phyloP scores from a whole-genome alignment of 2,797 vertebrate genomes.

The Diplodus puntazzo region DNA sequence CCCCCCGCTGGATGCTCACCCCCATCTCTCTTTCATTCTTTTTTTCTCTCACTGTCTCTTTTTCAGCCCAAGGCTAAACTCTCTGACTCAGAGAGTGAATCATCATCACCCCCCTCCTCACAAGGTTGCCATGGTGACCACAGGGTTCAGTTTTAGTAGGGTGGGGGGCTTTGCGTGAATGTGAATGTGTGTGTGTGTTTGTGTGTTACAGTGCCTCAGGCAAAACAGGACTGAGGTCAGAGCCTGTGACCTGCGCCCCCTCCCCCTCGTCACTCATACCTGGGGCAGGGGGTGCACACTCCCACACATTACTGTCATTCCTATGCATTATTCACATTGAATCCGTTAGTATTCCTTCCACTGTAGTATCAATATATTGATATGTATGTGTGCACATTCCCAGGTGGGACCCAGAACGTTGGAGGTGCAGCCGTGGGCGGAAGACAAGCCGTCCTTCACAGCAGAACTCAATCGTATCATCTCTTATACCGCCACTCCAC shows the following conservation, averaged over 20 bases:
- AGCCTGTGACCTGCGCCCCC: conserved; percentile 57
- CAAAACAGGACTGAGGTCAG: conserved; percentile 69
- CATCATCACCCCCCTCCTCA: conserved; percentile 40
- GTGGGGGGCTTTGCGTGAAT: conserved; percentile 28
- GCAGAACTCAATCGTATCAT: conserved; percentile 79
- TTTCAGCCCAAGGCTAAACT: conserved; percentile 81
- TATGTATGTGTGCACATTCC: conserved; percentile 44
- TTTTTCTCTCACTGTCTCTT: conserved; percentile 65
- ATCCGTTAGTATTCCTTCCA: conserved; percentile 13
- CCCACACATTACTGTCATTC: conserved; percentile 50
- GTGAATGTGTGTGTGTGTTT: conserved; percentile 46
- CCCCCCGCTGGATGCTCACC: conserved; percentile 46
- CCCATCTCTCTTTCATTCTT: conserved; percentile 57
- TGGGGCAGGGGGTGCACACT: conserved; percentile 37
- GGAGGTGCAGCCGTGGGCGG: conserved; percentile 79
- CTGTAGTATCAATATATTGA: conserved; percentile 43
- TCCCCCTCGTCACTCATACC: conserved; percentile 47
- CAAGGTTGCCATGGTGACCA: conserved; percentile 79
- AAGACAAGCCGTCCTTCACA: conserved; percentile 73
- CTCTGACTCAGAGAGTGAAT: conserved; percentile 83
- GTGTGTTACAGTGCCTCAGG: conserved; percentile 61
- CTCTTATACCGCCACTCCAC: conserved; percentile 75
- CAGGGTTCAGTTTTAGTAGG: conserved; percentile 56
- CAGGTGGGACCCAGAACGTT: conserved; percentile 67
- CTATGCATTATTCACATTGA: conserved; percentile 55